phyloP scores from a whole-genome alignment of 2,113 vertebrate species.

The Cariama cristata region DNA sequence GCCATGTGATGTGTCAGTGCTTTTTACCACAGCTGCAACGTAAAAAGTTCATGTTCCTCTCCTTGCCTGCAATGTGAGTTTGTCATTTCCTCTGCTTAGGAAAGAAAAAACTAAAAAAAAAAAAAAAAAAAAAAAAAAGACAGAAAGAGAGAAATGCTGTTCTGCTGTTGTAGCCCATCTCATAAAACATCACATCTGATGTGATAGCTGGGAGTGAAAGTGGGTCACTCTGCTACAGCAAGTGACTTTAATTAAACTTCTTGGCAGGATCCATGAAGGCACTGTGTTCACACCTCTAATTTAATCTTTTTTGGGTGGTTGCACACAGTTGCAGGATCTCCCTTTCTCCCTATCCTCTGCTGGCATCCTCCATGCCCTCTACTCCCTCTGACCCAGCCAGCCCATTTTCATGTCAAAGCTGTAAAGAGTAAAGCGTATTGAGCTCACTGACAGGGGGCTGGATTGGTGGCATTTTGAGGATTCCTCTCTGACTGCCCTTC shows the following conservation, averaged over 20 bases:
- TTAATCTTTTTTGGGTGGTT: background rate
- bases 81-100: background rate
- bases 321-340: background rate
- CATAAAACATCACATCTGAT: conserved; percentile 39
- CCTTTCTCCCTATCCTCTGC: background rate
- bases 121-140: background rate
- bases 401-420: rapidly evolving
- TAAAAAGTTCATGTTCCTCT: background rate
- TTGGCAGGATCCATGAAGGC: background rate
- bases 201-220: conserved; percentile 37
- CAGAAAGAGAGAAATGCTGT: background rate
- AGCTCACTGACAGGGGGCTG: background rate
- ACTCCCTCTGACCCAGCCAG: background rate
- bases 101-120: background rate
- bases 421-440: rapidly evolving
- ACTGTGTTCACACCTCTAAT: background rate
- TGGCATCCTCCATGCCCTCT: background rate
- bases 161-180: conserved; percentile 8
- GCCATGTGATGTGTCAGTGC: background rate
- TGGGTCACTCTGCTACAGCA: conserved; percentile 14
- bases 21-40: background rate
- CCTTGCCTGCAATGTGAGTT: background rate
- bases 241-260: conserved; percentile 47
- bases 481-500: background rate
- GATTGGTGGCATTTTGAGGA: background rate